Base-by-base conservation (phyloP, 2,797 vertebrate genomes). In the Lutjanus argentimaculatus region DNA sequence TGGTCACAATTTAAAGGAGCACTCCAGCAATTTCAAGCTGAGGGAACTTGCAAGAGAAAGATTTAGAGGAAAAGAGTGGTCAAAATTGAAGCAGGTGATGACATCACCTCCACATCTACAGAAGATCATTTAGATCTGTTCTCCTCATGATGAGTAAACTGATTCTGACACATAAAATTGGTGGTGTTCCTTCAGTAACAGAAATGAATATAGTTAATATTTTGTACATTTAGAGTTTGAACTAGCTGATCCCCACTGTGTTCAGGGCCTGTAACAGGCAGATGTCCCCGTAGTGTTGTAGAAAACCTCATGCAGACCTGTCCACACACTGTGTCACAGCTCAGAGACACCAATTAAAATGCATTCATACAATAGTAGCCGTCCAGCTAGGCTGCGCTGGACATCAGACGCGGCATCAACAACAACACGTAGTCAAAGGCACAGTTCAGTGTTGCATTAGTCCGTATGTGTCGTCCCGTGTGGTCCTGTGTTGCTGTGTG, bases 401-500 rank as follows among this genome's bases (percentile, higher is more conserved):
- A 85, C 84, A 4, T 80, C 76, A 72, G 56, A 90, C 72, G 63
- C 58, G 43, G 81, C 84, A 79, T 77, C 65, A 40, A 49, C 30
- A 70, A 86, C 62, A 46, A 84, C 76, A 89, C 83, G 48, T 17
- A 72, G 84, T 94, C 92, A 96, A 36, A 96, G 95, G 95, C 94
- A 95, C 94, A 88, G 85, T 79, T 89, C 89, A 91, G 89, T 90
- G 83, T 89, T 91, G 87, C 92, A 93, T 92, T 67, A 86, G 83
- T 92, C 77, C 40, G 25, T 82, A 67, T 85, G 74, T 82, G 82
- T 40, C 57, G 66, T 85, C 67, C 56, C 30, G 45, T 46, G 64
- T 42, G 75, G 46, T 86, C 74, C 80, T 86, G 75, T 58, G 51
- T 71, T 2, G 45, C 30, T 36, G 68, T 59, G 84, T 77, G 70